Percentiles rank a stretch among this genome's conserved stretches.
phyloP scores from a whole-genome alignment of 2,113 vertebrate species.

The Coptodon rendalli region DNA sequence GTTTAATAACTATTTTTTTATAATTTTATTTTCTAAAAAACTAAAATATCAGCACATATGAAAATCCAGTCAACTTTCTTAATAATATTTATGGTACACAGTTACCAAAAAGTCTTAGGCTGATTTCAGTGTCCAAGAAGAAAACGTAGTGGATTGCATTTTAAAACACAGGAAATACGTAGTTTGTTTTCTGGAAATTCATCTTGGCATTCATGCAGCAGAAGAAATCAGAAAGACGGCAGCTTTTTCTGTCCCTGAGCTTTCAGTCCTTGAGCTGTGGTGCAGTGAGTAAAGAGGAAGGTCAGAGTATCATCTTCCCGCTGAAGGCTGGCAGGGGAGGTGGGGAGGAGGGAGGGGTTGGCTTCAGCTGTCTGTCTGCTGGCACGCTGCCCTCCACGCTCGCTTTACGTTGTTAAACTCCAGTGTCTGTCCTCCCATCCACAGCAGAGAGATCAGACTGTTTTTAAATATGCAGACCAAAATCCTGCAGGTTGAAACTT shows the following conservation, averaged over 20 bases:
- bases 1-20: background rate
- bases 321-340: background rate
- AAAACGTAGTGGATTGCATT: background rate
- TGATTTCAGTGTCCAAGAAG: background rate
- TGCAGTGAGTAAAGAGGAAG: constrained; percentile 14
- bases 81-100: background rate
- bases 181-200: background rate
- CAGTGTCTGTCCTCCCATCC: background rate
- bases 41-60: background rate
- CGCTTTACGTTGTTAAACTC: background rate
- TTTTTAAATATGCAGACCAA: background rate
- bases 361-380: constrained; percentile 45
- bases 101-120: background rate
- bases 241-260: background rate
- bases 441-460: background rate
- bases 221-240: background rate
- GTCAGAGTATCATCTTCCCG: constrained; percentile 49
- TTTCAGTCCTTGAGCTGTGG: background rate
- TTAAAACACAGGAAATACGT: background rate
- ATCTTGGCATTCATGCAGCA: background rate
- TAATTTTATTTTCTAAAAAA: background rate
- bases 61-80: background rate
- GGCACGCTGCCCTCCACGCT: constrained; percentile 5
- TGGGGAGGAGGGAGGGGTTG: background rate
- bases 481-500: background rate